Conservation (phyloP, 2,888 invertebrate genomes). For the Nomada ruficornis region DNA sequence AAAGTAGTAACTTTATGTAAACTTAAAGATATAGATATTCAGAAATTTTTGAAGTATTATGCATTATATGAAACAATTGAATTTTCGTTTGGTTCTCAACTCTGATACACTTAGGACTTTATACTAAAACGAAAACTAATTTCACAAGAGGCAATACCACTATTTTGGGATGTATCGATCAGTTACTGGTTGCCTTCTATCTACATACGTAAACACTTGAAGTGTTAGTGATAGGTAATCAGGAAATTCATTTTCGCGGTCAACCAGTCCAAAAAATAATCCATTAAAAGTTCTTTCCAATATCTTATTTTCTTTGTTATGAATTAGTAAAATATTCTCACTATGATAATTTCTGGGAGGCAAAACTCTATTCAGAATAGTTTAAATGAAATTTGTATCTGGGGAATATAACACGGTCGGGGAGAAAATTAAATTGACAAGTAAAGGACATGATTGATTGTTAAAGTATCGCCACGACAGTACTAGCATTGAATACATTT, state of each 20-base stretch:
- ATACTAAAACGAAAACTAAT: slow-evolving; percentile 9
- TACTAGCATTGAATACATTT: no score
- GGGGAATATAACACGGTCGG: no score
- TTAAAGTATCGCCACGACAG: no score
- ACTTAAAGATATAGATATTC: no score
- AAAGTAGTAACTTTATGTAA: no score
- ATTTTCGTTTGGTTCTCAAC: neutral
- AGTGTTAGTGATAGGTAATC: neutral
- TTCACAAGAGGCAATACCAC: neutral
- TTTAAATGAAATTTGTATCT: neutral
- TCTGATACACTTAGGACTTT: slow-evolving; percentile 2
- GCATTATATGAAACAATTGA: neutral
- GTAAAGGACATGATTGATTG: no score
- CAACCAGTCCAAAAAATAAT: neutral
- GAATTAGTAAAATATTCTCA: neutral
- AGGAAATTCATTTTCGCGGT: slow-evolving; percentile 17
- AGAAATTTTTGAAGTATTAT: neutral
- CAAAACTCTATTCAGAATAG: neutral
- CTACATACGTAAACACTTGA: neutral
- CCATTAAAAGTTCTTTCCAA: neutral
- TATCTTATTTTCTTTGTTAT: neutral
- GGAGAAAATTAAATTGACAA: no score
- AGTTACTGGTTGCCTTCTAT: slow-evolving; percentile 7
- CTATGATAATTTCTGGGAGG: no score
- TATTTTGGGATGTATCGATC: slow-evolving; percentile 13